Evolutionary conservation across 2,113 vertebrate species (phyloP).

Genomic region (Crocuta crocuta): DNA sequence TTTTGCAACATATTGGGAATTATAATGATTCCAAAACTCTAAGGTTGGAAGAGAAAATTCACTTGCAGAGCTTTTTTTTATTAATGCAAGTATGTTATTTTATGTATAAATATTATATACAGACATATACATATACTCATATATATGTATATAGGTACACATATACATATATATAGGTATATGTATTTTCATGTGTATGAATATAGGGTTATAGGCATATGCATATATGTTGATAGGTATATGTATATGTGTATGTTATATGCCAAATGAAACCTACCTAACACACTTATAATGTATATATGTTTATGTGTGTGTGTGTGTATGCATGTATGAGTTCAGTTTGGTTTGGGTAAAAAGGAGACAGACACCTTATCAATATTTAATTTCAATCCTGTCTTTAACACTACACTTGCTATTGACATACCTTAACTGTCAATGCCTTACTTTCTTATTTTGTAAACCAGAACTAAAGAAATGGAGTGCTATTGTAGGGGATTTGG

Average conservation of each 20-base stretch:
- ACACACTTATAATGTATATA: background rate
- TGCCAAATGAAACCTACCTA: background rate
- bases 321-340: background rate
- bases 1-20: background rate
- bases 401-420: background rate
- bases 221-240: background rate
- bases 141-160: background rate
- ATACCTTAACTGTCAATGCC: background rate
- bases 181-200: background rate
- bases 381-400: slow-evolving; percentile 1
- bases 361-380: background rate
- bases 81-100: background rate
- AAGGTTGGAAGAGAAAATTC: slow-evolving; percentile 35
- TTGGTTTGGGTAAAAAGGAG: background rate
- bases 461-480: background rate
- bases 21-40: background rate
- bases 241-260: background rate
- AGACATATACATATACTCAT: background rate
- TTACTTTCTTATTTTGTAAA: background rate
- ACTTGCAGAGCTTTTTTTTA: background rate
- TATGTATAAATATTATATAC: background rate
- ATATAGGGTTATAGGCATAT: background rate
- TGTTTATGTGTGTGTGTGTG: background rate
- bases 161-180: background rate
- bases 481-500: background rate